These are phyloP conservation scores for Drymodes brunneopygia DNA, from an alignment of 2,113 vertebrate species.

Conservation along the genomic window DNA sequence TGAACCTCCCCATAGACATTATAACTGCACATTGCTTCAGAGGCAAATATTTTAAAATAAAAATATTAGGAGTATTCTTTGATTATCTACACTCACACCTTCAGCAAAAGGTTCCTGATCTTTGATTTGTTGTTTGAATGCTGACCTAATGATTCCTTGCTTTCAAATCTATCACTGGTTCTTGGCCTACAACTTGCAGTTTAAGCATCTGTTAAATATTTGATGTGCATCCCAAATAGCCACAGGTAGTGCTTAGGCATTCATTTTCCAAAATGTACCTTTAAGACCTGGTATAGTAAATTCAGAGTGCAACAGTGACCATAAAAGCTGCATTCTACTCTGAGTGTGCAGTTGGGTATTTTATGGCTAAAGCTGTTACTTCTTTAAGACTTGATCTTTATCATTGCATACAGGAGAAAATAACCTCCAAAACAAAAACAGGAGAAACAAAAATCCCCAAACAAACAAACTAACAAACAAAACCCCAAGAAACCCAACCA, in stretches of 20 bases:
- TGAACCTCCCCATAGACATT: background rate
- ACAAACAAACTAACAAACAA: background rate
- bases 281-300: background rate
- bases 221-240: background rate
- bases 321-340: background rate
- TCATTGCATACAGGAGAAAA: background rate
- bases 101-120: background rate
- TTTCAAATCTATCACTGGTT: background rate
- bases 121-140: background rate
- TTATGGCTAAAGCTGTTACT: background rate
- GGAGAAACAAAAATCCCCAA: background rate
- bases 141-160: background rate
- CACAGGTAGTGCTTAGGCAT: background rate
- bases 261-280: background rate
- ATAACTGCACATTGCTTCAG: background rate
- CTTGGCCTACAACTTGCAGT: background rate
- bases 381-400: background rate
- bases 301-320: background rate
- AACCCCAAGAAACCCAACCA: background rate
- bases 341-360: background rate
- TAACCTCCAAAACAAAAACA: background rate
- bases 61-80: background rate
- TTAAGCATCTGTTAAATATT: constrained; percentile 12
- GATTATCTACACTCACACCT: background rate
- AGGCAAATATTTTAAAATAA: background rate